Evolutionary conservation across 2,113 vertebrate species (phyloP), one percentile per base, ranked within the genome.

Genomic region (Ammodytes dubius): DNA sequence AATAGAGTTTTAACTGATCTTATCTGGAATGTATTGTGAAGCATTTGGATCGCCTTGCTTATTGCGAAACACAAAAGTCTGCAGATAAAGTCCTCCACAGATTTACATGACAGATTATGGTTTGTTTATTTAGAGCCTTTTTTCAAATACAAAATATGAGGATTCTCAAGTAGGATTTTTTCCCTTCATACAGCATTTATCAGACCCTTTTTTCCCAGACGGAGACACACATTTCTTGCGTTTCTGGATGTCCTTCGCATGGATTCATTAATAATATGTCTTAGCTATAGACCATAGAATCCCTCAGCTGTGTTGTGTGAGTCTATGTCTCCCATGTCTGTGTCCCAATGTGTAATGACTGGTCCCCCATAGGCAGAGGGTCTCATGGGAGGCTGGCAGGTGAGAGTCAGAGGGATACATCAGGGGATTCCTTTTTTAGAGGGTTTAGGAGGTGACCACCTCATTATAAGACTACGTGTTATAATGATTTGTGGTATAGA

Each of bases 391-490:
- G 77, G 66, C 81, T 78, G 74, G 15, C 49, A 83, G 89, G 85
- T 93, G 89, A 81, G 87, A 73, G 79, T 56, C 59, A 71, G 79
- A 69, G 81, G 69, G 73, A 83, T 67, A 75, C 76, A 82, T 84
- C 49, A 69, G 82, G 78, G 88, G 77, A 88, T 88, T 87, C 0
- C 81, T 83, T 27, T 90, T 89, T 88, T 60, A 86, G 83, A 74
- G 79, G 88, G 91, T 89, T 90, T 89, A 88, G 79, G 87, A 87
- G 91, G 91, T 93, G 91, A 82, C 91, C 85, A 90, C 87, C 90
- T 93, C 90, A 93, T 93, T 91, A 91, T 88, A 85, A 63, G 84
- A 84, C 78, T 85, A 76, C 81, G 71, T 78, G 77, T 85, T 92
- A 71, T 93, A 92, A 92, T 92, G 91, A 91, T 91, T 83, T 81